Conservation (phyloP, 2,797 vertebrate genomes). For the Sparidentex hasta region DNA sequence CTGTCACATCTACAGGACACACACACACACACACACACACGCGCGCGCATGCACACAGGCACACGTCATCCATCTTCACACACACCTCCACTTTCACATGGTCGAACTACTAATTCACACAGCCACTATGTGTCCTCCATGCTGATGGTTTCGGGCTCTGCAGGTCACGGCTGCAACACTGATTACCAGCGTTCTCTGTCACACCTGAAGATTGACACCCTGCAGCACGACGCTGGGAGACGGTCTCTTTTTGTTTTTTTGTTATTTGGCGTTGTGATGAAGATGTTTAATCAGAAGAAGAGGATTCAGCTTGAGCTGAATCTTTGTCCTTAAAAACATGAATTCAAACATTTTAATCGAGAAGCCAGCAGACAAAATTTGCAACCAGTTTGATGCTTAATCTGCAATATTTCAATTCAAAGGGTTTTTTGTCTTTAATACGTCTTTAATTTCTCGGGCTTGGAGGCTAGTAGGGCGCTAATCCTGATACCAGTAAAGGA, state of each 20-base stretch:
- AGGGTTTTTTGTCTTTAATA: too few relatives aligned
- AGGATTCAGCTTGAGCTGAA: not conserved
- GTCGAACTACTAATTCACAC: slow-evolving; percentile 76
- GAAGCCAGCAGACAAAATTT: too few relatives aligned
- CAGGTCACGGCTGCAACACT: slow-evolving; percentile 56
- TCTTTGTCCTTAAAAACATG: not conserved
- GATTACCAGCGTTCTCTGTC: slow-evolving; percentile 66
- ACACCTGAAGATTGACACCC: slow-evolving; percentile 57
- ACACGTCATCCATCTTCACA: slow-evolving; percentile 70
- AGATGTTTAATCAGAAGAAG: slow-evolving; percentile 22
- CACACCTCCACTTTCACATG: slow-evolving; percentile 77
- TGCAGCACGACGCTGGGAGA: not conserved
- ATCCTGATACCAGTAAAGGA: too few relatives aligned
- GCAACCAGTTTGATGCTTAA: too few relatives aligned
- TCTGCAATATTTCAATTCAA: too few relatives aligned
- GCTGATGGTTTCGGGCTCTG: slow-evolving; percentile 51
- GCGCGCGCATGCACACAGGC: slow-evolving; percentile 9
- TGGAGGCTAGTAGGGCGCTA: too few relatives aligned
- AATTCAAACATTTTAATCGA: too few relatives aligned
- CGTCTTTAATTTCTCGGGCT: too few relatives aligned
- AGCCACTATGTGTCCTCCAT: slow-evolving; percentile 62
- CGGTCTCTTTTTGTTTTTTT: too few relatives aligned
- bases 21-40: slow-evolving; percentile 37
- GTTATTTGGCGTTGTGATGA: slow-evolving; percentile 2
- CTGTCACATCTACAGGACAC: slow-evolving; percentile 71